phyloP scores from a whole-genome alignment of 30 jellyfish, hydroid and myxozoan genomes.

The Aurelia sp. region DNA sequence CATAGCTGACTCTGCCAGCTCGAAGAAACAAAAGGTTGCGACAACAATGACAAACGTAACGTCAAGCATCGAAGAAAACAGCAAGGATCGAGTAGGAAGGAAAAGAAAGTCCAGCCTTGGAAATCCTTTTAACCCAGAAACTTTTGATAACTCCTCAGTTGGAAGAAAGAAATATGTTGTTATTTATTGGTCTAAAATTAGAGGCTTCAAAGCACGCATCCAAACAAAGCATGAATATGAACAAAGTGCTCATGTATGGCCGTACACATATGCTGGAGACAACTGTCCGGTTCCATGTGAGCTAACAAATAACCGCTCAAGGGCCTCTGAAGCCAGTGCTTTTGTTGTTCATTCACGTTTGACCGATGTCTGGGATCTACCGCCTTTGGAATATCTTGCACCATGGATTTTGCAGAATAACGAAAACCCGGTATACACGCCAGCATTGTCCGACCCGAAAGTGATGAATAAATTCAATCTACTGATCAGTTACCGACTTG shows the following conservation, averaged over 20 bases:
- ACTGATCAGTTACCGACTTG: conserved; percentile 89
- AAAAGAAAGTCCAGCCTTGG: conserved; percentile 77
- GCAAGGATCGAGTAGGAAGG: neutral
- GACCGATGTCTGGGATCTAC: conserved; percentile 97
- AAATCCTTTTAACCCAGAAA: conserved; percentile 89
- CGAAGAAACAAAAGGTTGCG: too few species aligned
- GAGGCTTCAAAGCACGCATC: conserved; percentile 91
- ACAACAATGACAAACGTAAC: neutral
- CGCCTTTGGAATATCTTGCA: conserved; percentile 92
- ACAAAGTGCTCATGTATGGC: conserved; percentile 94
- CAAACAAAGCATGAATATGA: conserved; percentile 89
- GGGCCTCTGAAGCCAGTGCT: conserved; percentile 97
- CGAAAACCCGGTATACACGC: conserved; percentile 99
- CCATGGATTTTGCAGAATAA: conserved; percentile 98
- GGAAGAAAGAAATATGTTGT: conserved; percentile 75
- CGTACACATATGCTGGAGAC: conserved; percentile 96
- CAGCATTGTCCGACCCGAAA: conserved; percentile 92
- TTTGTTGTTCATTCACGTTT: conserved; percentile 96
- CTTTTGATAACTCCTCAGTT: conserved; percentile 86
- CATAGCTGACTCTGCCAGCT: too few species aligned
- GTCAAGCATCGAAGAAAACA: neutral
- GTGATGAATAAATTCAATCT: conserved; percentile 93
- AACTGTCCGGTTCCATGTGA: conserved; percentile 95
- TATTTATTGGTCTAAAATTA: conserved; percentile 95
- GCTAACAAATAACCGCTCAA: conserved; percentile 84